Percentiles rank a stretch among this genome's conserved stretches.
Conservation (phyloP, 2,797 vertebrate genomes). For the Thripadectes ignobilis region DNA sequence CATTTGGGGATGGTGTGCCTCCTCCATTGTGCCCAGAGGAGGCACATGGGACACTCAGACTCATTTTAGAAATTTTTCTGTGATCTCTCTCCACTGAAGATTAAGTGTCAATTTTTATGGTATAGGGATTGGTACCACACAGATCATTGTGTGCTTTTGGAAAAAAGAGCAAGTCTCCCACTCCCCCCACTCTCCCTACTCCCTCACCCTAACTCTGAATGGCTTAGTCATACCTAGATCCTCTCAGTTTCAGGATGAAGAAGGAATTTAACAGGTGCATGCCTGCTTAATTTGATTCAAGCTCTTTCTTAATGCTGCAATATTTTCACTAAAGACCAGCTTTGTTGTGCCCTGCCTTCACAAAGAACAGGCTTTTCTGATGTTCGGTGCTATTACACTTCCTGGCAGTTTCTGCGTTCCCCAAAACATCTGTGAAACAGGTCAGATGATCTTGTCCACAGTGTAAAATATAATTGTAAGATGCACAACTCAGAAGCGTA, state of each 20-base stretch:
- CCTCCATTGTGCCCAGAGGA: fast-evolving
- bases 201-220: fast-evolving
- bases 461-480: background rate
- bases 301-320: background rate
- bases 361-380: background rate
- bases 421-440: background rate
- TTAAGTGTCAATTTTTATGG: background rate
- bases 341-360: background rate
- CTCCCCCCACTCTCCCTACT: fast-evolving
- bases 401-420: background rate
- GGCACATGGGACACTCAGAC: fast-evolving
- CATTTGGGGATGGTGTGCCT: fast-evolving
- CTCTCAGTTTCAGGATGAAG: background rate
- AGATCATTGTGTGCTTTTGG: background rate
- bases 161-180: background rate
- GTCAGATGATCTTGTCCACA: background rate
- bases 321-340: background rate
- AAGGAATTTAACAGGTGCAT: background rate
- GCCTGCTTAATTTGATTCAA: background rate
- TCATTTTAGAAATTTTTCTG: background rate
- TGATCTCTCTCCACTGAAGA: background rate
- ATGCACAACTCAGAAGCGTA: background rate
- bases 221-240: background rate
- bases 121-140: fast-evolving
- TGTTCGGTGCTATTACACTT: background rate